phyloP scores from a whole-genome alignment of 2,113 vertebrate genomes.

The Nasalis larvatus region DNA sequence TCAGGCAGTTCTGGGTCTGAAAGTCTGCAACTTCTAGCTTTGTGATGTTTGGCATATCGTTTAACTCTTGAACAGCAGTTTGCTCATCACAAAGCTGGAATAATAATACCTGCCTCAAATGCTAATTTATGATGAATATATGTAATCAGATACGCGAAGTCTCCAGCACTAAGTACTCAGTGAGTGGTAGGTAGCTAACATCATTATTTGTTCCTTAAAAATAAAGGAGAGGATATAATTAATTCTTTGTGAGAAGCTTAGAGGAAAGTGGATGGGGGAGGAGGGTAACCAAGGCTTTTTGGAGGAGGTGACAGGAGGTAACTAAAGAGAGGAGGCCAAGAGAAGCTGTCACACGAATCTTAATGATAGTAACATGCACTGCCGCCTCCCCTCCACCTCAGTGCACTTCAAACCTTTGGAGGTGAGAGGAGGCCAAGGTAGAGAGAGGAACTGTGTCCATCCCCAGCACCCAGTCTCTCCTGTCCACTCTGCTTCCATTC shows the following conservation, averaged over 20 bases:
- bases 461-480: background rate
- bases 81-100: background rate
- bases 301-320: background rate
- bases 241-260: background rate
- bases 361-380: background rate
- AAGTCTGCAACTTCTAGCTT: background rate
- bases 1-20: background rate
- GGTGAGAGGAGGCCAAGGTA: background rate
- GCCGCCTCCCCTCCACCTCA: background rate
- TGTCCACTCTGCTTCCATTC: background rate
- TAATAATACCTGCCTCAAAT: background rate
- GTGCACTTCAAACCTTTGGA: background rate
- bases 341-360: background rate
- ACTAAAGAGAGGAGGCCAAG: background rate
- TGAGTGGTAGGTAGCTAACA: background rate
- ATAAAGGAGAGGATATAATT: background rate
- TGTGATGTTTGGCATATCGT: background rate
- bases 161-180: background rate
- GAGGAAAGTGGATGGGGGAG: background rate
- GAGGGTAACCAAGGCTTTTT: background rate
- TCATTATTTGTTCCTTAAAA: background rate
- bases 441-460: background rate
- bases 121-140: background rate
- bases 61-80: background rate
- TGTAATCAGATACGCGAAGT: background rate